These are phyloP conservation scores for Drosophila quinaria DNA, from an alignment of 2,888 invertebrate species.

Conservation along the genomic window DNA sequence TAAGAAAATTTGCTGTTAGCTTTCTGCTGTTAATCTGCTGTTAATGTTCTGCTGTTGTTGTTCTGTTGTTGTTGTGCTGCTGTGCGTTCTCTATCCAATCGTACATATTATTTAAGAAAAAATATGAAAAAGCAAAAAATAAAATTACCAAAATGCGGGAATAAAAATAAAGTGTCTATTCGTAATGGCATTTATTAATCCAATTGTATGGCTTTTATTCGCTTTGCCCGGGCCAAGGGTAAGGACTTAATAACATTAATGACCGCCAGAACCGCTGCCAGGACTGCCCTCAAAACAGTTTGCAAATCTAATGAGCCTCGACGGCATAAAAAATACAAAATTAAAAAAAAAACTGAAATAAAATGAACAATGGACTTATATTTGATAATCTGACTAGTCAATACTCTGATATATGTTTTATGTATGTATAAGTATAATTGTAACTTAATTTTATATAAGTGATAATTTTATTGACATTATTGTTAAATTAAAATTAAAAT, in stretches of 20 bases:
- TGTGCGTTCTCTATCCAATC: too few relatives aligned
- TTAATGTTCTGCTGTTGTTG: too few relatives aligned
- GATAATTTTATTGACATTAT: not conserved
- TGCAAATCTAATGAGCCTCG: constrained; percentile 85
- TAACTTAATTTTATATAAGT: not conserved
- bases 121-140: not conserved
- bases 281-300: constrained; percentile 79
- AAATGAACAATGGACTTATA: constrained; percentile 14
- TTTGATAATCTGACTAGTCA: not conserved
- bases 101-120: constrained; percentile 41
- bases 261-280: constrained; percentile 59
- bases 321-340: constrained; percentile 81
- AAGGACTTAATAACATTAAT: constrained; percentile 76
- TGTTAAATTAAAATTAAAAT: too few relatives aligned
- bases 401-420: constrained; percentile 2
- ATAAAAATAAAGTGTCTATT: constrained; percentile 63
- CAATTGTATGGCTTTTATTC: constrained; percentile 61
- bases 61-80: too few relatives aligned
- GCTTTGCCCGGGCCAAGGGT: constrained; percentile 28
- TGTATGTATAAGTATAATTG: too few relatives aligned
- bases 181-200: constrained; percentile 79
- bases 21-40: too few relatives aligned
- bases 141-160: constrained; percentile 42
- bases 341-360: constrained; percentile 32
- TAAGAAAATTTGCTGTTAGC: too few relatives aligned